Base-by-base conservation (phyloP, 30 jellyfish, hydroid and myxozoan genomes). In the Rhopilema esculentum region DNA sequence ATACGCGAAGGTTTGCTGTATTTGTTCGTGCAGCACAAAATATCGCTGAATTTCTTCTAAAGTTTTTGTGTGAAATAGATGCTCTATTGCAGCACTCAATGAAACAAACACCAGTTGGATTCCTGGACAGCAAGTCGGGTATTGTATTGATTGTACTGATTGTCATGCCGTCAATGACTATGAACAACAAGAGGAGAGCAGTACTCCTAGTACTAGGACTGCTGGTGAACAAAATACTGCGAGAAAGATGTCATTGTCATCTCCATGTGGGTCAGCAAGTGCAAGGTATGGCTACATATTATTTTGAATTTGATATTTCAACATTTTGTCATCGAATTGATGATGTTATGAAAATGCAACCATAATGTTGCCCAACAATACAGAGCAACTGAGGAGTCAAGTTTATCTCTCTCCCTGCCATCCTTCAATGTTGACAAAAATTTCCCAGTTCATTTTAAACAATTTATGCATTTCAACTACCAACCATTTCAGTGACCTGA, bases 61-160 rank as follows among this genome's bases (percentile, higher is more conserved):
- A 69, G 31, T 2, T 69, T 6, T 28, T 9, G 4, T 69, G 31
- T 69, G 80, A 4, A 69, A 69, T 69, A 69, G 80, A 28, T 69
- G 62, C 80, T 69, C 80, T 27, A 69, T 69, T 69, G 51, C 80
- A 69, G 80, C 8, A 28, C 80, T 69, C 62, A 66, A 69, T n/a
- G 80, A 69, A 69, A 69, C 26, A 18, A 22, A 69, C 66, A 7
- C 7, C 52, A 69, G 31, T 69, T 69, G 80, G 80, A 69, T 69
- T 69, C 48, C 80, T 18, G 80, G 80, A 28, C 27, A 69, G 31
- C 80, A 69, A 69, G 80, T 69, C 80, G 80, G 80, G 51, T 69
- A 69, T 28, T 69, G 80, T 28, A n/a, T 19, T 18, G 80, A 69
- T 28, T 69, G 80, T 28, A n/a, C 51, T 18, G 80, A 69, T 28